Base-by-base conservation (phyloP, 2,113 vertebrate genomes). In the Gadus macrocephalus region DNA sequence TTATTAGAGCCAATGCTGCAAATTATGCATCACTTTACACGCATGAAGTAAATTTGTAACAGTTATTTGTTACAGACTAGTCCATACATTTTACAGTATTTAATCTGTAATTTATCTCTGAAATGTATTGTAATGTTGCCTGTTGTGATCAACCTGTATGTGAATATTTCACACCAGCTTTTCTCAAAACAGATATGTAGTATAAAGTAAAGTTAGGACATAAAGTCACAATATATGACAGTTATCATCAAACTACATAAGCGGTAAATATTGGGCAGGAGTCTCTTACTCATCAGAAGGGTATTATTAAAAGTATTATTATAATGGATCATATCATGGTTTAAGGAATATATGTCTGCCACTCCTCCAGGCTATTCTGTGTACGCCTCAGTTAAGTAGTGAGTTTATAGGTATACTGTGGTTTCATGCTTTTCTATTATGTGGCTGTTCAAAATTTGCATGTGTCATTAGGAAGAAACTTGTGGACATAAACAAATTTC, bases 71-170 rank as follows among this genome's bases (percentile, higher is more conserved):
- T 80, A 77, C 74, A 78, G 42, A 49, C 42, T 49, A 49, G 70
- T 83, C 76, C 77, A 75, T 82, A 65, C 60, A 78, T 80, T 28
- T 63, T 63, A 79, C 71, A 79, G 77, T 86, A 84, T 83, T 82
- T 83, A 83, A 83, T 79, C 76, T 77, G 72, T 77, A 75, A 70
- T 79, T 79, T 61, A 78, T 87, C 80, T 87, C 80, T 86, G 76
- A 64, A 81, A 79, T 80, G 69, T 76, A 74, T 75, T 87, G 76
- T 81, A 79, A 78, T 72, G 77, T 84, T 79, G 76, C 79, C 72
- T 83, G 78, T 84, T 75, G 81, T 81, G 75, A 77, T 76, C 72
- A 70, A 16, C 68, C 72, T 83, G 79, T 74, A 74, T 80, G 73
- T 53, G 8, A 71, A 62, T 80, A 76, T 71, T 15, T 77, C 71